These are phyloP conservation scores for Tauraco hartlaubi DNA, from an alignment of 2,797 vertebrate genomes.

Conservation along the genomic window DNA sequence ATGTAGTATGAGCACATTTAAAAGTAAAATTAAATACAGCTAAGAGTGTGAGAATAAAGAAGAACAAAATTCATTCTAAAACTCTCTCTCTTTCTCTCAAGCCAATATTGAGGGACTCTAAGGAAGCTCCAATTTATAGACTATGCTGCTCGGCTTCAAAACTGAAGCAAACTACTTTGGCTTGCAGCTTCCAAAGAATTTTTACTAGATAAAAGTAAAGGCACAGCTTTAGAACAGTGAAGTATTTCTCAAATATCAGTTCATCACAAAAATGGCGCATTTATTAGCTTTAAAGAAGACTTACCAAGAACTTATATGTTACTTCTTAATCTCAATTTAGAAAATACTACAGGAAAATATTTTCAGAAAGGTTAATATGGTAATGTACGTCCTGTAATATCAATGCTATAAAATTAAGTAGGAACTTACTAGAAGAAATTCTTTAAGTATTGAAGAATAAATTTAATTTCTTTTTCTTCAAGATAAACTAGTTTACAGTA, in stretches of 20 bases:
- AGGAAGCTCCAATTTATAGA: not conserved
- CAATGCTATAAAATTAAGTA: not conserved
- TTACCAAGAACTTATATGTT: not conserved
- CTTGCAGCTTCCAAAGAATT: not conserved
- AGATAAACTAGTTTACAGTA: not conserved
- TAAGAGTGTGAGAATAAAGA: not conserved
- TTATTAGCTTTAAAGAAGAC: not conserved
- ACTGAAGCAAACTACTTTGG: not conserved
- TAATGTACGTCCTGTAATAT: not conserved
- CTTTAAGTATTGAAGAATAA: not conserved
- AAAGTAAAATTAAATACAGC: constrained; percentile 39
- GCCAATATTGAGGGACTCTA: not conserved
- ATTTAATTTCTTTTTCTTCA: not conserved
- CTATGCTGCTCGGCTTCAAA: not conserved
- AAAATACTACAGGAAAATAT: not conserved
- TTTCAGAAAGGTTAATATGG: not conserved
- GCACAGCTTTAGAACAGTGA: not conserved
- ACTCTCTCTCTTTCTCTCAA: not conserved
- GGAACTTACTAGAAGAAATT: not conserved
- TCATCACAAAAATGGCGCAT: not conserved
- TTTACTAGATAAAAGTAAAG: not conserved
- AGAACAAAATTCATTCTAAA: constrained; percentile 11
- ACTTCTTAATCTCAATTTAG: not conserved
- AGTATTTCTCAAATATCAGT: not conserved
- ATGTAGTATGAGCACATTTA: not conserved